A percentile compares a stretch with the other conserved stretches of the same genome.
Evolutionary conservation across 2,888 invertebrate species (phyloP).

Genomic region (Watsonalla cultraria): DNA sequence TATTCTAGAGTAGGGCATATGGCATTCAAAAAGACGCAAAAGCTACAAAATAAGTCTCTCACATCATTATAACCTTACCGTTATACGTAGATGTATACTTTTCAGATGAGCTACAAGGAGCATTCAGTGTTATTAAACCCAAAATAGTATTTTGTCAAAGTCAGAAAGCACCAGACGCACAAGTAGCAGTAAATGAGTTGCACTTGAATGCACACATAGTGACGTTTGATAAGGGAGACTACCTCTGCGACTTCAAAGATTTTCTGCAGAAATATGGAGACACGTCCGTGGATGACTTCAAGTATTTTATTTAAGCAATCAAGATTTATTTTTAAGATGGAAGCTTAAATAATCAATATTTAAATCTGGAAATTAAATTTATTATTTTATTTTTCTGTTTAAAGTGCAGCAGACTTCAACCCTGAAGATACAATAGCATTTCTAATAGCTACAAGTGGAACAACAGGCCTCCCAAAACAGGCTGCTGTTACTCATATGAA

Average conservation of each 20-base stretch:
- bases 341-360: background rate
- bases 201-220: constrained; percentile 38
- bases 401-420: constrained; percentile 49
- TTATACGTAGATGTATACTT: constrained; percentile 5
- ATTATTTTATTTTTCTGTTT: background rate
- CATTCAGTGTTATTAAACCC: constrained; percentile 38
- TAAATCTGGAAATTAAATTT: background rate
- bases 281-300: background rate
- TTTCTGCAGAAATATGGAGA: constrained; percentile 14
- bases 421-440: constrained; percentile 47
- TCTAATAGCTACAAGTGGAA: constrained; percentile 59
- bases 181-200: constrained; percentile 33
- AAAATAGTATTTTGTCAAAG: constrained; percentile 56
- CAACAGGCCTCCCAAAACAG: constrained; percentile 60
- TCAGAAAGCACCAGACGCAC: constrained; percentile 40
- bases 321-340: too few relatives aligned
- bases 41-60: too few relatives aligned
- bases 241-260: constrained; percentile 35
- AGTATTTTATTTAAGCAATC: background rate
- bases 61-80: background rate
- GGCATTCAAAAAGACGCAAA: too few relatives aligned
- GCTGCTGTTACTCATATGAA: constrained; percentile 57
- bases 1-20: too few relatives aligned
- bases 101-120: constrained; percentile 43
- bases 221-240: constrained; percentile 46